Base-by-base conservation (phyloP, 2,888 invertebrate species). In the Conistra vaccinii region DNA sequence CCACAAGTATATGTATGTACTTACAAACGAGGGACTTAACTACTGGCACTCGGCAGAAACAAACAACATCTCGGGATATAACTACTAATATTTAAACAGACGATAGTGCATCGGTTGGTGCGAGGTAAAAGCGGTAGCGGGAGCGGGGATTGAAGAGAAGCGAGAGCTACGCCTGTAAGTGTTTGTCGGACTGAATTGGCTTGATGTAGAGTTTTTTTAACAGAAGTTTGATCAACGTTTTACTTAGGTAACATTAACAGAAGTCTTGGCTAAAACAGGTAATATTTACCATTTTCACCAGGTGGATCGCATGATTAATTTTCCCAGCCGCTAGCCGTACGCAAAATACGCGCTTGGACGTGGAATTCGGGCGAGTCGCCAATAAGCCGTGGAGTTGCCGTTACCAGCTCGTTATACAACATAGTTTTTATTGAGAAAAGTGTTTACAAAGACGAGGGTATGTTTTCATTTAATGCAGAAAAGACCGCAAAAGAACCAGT, bases 61-160 rank as follows among this genome's bases (percentile, higher is more conserved):
- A 93, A 92, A 92, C 92, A 90, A 84, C 89, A 73, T 90, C 92
- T 92, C 90, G 86, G 92, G 91, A 90, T 92, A 79, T 91, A 91
- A 91, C 90, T 88, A 91, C 92, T 91, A 94, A 94, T 94, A 94
- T 94, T 95, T 93, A 89, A 90, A 89, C 88, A 85, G 78, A 69
- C 80, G 78, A 85, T 87, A 76, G 88, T 84, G 84, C 83, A 83
- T 73, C 67, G 45, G 45, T 71, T 84, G 80, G 76, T 26, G 10
- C 12, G n/a, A 69, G 29, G 14, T 17, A 51, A 0, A 53, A 35
- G 83, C 67, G 61, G 23, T 23, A 48, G 88, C 82, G 86, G 61
- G n/a, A 81, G 66, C 78, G 71, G 55, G 39, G 1, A 58, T 58
- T 58, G 58, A 20, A 26, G 42, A 12, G 14, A 42, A 42, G 20